Evolutionary conservation across 2,113 vertebrate species (phyloP), one percentile per base, ranked within the genome.

Genomic region (Grantiella picta): DNA sequence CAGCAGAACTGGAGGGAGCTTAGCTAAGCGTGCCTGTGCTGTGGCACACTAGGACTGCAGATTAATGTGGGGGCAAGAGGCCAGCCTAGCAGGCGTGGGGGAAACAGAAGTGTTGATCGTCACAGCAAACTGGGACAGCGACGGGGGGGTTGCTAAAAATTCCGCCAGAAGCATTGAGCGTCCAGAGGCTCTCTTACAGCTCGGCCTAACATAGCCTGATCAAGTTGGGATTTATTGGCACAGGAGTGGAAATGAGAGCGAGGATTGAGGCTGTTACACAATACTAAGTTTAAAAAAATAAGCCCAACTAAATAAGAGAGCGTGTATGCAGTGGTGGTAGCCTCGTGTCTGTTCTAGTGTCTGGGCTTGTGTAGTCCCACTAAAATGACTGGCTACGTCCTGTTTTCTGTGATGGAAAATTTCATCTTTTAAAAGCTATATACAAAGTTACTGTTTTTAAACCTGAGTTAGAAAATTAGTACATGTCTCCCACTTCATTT

Each of bases 121-220:
- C 20, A 25, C 22, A 42, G 36, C 33, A 59, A 75, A 71, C 24
- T 38, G 56, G 63, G 63, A 90, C 0, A 3, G 4, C 23, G 70
- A 11, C 2, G 5, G 17, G 15, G 18, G 23, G 14, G 10, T 40
- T 69, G 35, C 18, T 72, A 19, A 76, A 89, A 82, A 59, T 75
- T 56, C 42, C 23, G 7, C 20, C 56, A 66, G 31, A 69, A 44
- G 36, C 9, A 20, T 0, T 5, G 27, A 70, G 18, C 12, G 25
- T 50, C 59, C 64, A 23, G 69, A 0, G 0, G 27, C 38, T 65
- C 22, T 2, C 0, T 71, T 76, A 35, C 31, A 64, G 22, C 23
- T 9, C 10, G 54, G 23, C 9, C 5, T 59, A 14, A 28, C 0
- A 0, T 31, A 23, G 31, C 28, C 50, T 40, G 14, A 54, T 31